Evolutionary conservation across 1,140 invertebrate genomes (phyloP).

Genomic region (Cotesia vestalis): DNA sequence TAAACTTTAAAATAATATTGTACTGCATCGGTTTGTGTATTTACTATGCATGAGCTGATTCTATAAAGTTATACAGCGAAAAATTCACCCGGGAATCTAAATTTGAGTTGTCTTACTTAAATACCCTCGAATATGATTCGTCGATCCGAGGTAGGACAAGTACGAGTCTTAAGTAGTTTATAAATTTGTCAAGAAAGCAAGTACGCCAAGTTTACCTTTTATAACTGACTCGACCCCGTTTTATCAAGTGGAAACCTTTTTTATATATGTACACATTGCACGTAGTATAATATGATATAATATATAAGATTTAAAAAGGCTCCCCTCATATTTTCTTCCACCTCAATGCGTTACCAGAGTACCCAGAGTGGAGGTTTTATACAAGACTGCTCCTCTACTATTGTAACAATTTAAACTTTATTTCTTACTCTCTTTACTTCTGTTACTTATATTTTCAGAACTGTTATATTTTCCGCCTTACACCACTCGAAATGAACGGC

Average conservation of each 20-base stretch:
- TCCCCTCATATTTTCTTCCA: constrained; percentile 1
- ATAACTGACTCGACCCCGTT: constrained; percentile 20
- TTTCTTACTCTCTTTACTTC: no score
- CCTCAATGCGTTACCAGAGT: no score
- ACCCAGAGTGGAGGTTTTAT: no score
- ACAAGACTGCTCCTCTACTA: no score
- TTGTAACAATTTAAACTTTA: no score
- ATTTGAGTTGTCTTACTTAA: neutral
- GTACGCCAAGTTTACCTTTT: constrained; percentile 10
- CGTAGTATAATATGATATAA: no score
- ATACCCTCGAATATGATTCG: constrained; percentile 28
- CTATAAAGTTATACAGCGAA: neutral
- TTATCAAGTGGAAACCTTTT: constrained; percentile 40
- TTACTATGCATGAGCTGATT: constrained; percentile 4
- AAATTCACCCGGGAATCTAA: neutral
- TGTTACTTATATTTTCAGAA: neutral
- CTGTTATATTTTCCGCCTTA: neutral
- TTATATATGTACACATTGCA: neutral
- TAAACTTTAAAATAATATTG: no score
- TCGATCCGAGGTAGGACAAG: constrained; percentile 32
- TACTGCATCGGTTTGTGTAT: neutral
- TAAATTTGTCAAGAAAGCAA: constrained; percentile 38
- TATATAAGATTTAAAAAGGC: constrained; percentile 1
- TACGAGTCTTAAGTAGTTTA: constrained; percentile 30
- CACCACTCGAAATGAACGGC: neutral